A percentile compares a stretch with the other conserved stretches of the same genome.
phyloP scores from a whole-genome alignment of 2,888 invertebrate genomes.

The Muscina levida region DNA sequence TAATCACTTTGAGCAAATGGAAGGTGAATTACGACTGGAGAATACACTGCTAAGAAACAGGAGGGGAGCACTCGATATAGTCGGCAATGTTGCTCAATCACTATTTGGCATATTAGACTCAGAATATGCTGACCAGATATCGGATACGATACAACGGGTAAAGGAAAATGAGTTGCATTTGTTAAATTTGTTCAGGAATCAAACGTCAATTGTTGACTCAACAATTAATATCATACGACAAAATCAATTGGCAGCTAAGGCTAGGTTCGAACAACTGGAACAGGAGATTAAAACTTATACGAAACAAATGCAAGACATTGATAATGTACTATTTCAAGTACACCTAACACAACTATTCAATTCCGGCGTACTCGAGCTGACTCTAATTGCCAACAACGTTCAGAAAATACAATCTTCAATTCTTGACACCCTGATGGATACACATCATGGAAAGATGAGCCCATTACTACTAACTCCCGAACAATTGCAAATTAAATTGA shows the following conservation, averaged over 20 bases:
- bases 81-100: too few relatives aligned
- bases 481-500: neutral
- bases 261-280: neutral
- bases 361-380: neutral
- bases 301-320: neutral
- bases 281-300: neutral
- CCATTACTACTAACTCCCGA: neutral
- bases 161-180: conserved; percentile 2
- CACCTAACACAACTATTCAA: neutral
- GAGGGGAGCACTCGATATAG: too few relatives aligned
- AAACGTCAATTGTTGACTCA: too few relatives aligned
- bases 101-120: too few relatives aligned
- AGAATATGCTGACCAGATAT: neutral
- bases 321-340: neutral
- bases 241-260: neutral
- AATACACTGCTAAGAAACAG: too few relatives aligned
- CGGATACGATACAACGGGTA: neutral
- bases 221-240: neutral
- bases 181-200: too few relatives aligned
- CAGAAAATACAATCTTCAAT: neutral
- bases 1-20: too few relatives aligned
- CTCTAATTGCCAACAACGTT: too few relatives aligned
- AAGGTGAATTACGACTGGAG: too few relatives aligned
- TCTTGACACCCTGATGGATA: neutral
- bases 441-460: neutral